Evolutionary conservation across 1,140 invertebrate species (phyloP).

Genomic region (Drosophila lacertosa): DNA sequence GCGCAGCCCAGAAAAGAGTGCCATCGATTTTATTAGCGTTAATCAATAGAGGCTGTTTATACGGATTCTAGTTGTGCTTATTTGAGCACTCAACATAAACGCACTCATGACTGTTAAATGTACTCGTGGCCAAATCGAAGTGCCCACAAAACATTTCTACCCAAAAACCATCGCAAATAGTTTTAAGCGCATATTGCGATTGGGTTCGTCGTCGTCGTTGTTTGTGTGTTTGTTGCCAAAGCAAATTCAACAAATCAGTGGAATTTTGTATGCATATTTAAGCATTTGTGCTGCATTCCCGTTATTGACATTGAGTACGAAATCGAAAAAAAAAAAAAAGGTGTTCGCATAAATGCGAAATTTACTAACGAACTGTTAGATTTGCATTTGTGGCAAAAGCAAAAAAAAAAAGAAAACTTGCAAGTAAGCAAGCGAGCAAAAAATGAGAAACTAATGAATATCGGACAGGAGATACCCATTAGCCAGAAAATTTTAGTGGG

Average conservation of each 20-base stretch:
- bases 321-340: not conserved
- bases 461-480: not conserved
- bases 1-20: not conserved
- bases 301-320: slow-evolving; percentile 16
- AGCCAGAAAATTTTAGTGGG: not conserved
- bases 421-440: not conserved
- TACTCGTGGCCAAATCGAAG: not conserved
- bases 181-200: slow-evolving; percentile 12
- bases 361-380: slow-evolving; percentile 46
- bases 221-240: too few relatives aligned
- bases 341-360: slow-evolving; percentile 20
- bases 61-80: not conserved
- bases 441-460: too few relatives aligned
- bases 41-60: not conserved
- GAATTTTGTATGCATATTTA: slow-evolving; percentile 57
- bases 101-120: not conserved
- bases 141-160: not conserved
- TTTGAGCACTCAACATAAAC: not conserved
- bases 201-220: slow-evolving; percentile 21
- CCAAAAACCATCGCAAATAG: slow-evolving; percentile 24
- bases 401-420: slow-evolving; percentile 15
- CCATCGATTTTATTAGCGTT: not conserved
- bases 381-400: slow-evolving; percentile 26
- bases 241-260: slow-evolving; percentile 61
- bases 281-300: slow-evolving; percentile 44